These are phyloP conservation scores for Ondatra zibethicus DNA, from an alignment of 2,113 vertebrate genomes.

Conservation along the genomic window DNA sequence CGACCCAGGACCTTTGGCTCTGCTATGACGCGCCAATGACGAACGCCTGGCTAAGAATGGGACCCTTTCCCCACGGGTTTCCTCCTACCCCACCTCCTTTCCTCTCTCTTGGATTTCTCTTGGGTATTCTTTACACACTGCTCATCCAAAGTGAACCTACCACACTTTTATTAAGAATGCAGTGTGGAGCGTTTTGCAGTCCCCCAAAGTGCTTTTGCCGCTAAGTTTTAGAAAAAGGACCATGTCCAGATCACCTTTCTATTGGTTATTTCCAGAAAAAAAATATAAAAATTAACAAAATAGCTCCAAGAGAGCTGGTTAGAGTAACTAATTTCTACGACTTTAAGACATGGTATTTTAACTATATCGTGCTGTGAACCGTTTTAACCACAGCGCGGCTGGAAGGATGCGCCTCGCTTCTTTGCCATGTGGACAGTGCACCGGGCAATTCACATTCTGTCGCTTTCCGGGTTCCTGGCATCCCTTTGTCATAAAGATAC, in stretches of 20 bases:
- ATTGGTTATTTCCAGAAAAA: conserved; percentile 62
- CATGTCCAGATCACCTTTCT: not conserved
- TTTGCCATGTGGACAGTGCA: conserved; percentile 74
- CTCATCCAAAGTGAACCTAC: conserved; percentile 44
- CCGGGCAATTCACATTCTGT: conserved; percentile 80
- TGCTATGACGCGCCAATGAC: conserved; percentile 63
- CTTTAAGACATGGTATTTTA: not conserved
- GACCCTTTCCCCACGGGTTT: conserved; percentile 62
- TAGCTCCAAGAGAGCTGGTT: not conserved
- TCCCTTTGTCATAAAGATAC: conserved; percentile 62
- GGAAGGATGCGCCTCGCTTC: not conserved
- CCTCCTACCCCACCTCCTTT: conserved; percentile 67
- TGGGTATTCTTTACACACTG: conserved; percentile 61
- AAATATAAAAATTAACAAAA: conserved; percentile 57
- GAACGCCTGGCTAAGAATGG: conserved; percentile 68
- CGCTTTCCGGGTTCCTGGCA: conserved; percentile 46
- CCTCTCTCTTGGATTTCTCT: conserved; percentile 60
- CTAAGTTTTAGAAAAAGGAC: conserved; percentile 54
- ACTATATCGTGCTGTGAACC: not conserved
- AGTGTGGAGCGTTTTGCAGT: not conserved
- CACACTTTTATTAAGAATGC: conserved; percentile 42
- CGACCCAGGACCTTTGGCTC: conserved; percentile 74
- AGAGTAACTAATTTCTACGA: conserved; percentile 57
- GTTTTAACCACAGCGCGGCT: not conserved
- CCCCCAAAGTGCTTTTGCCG: conserved; percentile 12